Evolutionary conservation across 2,888 invertebrate genomes (phyloP).

Genomic region (Melangyna quadrimaculata): DNA sequence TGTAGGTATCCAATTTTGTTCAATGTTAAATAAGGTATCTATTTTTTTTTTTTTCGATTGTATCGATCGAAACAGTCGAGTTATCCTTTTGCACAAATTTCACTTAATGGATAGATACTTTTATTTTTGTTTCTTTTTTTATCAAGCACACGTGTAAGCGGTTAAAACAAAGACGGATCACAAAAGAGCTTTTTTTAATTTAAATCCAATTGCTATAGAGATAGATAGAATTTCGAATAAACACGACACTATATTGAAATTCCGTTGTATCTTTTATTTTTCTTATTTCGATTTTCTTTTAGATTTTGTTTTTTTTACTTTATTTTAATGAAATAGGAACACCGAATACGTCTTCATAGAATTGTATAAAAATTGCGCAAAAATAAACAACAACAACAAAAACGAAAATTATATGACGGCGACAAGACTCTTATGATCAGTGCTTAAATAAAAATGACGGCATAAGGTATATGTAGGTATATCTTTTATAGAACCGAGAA

Average conservation of each 20-base stretch:
- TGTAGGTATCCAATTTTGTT: slow-evolving; percentile 14
- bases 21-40: background rate
- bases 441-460: background rate
- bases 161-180: background rate
- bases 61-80: background rate
- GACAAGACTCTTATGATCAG: background rate
- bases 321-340: background rate
- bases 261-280: slow-evolving; percentile 5
- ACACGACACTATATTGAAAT: slow-evolving; percentile 8
- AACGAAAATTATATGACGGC: slow-evolving; percentile 4
- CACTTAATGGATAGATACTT: background rate
- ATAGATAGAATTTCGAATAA: background rate
- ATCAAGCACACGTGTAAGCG: background rate
- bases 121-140: background rate
- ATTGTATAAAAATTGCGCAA: slow-evolving; percentile 1
- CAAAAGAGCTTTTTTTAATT: slow-evolving; percentile 17
- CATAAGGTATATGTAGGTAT: background rate
- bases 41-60: background rate
- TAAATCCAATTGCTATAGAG: background rate
- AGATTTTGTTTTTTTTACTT: background rate
- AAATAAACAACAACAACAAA: background rate
- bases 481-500: background rate
- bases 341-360: background rate
- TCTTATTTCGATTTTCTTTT: background rate
- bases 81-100: slow-evolving; percentile 11